Conservation (phyloP, 2,797 vertebrate genomes). For the Scolopax bukidnonensis region DNA sequence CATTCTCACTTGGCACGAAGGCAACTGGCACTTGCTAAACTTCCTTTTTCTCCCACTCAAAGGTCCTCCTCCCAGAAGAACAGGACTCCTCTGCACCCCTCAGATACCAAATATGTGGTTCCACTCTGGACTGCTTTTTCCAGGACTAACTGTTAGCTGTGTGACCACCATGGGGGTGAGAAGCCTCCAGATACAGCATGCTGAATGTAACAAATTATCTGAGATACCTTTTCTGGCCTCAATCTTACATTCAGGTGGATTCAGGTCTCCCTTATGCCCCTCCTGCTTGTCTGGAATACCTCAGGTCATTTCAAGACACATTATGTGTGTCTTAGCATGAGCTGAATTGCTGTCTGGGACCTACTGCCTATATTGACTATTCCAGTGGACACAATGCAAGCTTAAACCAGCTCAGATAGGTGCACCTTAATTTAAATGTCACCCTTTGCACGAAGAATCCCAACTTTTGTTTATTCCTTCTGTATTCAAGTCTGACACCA, state of each 20-base stretch:
- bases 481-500: neutral
- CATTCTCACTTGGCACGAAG: fast-evolving
- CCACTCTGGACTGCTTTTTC: neutral
- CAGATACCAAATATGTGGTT: fast-evolving
- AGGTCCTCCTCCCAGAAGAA: neutral
- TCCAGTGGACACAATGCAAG: neutral
- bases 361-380: neutral
- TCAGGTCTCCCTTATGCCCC: neutral
- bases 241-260: neutral
- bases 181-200: neutral
- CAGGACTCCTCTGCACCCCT: neutral
- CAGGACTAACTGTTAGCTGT: neutral
- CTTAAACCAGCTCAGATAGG: neutral
- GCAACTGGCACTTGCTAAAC: neutral
- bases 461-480: neutral
- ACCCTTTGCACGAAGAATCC: neutral
- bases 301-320: neutral
- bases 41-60: neutral
- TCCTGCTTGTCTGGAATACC: neutral
- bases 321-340: neutral
- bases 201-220: neutral
- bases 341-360: neutral
- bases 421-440: neutral
- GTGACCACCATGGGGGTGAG: neutral
- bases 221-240: neutral